Conservation (phyloP, 2,888 invertebrate species). For the Epirrita christyi region DNA sequence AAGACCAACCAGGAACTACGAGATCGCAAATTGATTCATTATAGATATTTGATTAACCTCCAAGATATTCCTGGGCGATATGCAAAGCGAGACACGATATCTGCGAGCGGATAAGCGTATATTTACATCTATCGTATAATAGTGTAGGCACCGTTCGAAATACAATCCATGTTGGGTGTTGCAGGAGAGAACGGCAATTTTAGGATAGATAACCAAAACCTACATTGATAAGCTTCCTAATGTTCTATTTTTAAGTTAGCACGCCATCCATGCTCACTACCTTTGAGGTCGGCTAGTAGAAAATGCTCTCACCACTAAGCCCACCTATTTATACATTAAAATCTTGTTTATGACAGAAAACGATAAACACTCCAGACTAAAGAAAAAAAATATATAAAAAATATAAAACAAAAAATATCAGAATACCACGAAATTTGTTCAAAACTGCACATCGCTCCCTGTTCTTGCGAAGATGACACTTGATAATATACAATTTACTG, state of each 20-base stretch:
- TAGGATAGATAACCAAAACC: neutral
- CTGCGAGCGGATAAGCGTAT: slow-evolving; percentile 55
- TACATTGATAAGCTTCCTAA: too few relatives aligned
- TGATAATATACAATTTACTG: slow-evolving; percentile 14
- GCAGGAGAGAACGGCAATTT: neutral
- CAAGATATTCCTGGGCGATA: slow-evolving; percentile 68
- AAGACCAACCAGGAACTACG: slow-evolving; percentile 27
- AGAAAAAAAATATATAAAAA: too few relatives aligned
- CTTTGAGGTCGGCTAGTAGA: too few relatives aligned
- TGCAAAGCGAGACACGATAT: slow-evolving; percentile 68
- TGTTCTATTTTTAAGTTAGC: too few relatives aligned
- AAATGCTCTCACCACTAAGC: too few relatives aligned
- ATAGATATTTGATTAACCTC: slow-evolving; percentile 72
- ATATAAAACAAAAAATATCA: too few relatives aligned
- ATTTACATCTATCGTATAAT: slow-evolving; percentile 52
- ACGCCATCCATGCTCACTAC: too few relatives aligned
- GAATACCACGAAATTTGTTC: neutral
- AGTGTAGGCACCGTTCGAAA: slow-evolving; percentile 21
- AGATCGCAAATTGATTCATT: slow-evolving; percentile 72
- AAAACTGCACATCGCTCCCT: slow-evolving; percentile 2
- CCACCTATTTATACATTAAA: too few relatives aligned
- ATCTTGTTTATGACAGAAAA: too few relatives aligned
- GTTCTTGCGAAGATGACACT: slow-evolving; percentile 8
- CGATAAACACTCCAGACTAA: too few relatives aligned
- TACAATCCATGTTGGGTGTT: slow-evolving; percentile 1